These are phyloP conservation scores for Epinotia ramella DNA, from an alignment of 2,888 invertebrate genomes.

Conservation along the genomic window DNA sequence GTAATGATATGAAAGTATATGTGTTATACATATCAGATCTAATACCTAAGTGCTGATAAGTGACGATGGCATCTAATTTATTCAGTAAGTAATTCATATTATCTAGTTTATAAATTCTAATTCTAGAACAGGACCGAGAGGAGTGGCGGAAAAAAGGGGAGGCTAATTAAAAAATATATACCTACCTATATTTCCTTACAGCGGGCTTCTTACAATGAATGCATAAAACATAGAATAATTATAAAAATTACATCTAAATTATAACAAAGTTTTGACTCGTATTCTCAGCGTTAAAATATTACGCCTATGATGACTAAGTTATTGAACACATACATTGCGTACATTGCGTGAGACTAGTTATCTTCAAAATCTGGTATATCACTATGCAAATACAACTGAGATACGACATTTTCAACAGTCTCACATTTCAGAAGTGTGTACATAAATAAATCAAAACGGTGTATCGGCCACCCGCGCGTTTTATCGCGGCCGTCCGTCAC, in stretches of 20 bases:
- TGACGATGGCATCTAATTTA: not conserved
- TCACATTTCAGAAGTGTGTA: not conserved
- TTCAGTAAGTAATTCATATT: too few relatives aligned
- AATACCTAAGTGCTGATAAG: not conserved
- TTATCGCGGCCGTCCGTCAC: constrained; percentile 72
- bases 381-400: not conserved
- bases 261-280: too few relatives aligned
- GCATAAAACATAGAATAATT: too few relatives aligned
- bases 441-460: constrained; percentile 32
- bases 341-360: not conserved
- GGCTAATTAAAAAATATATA: too few relatives aligned
- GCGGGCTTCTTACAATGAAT: too few relatives aligned
- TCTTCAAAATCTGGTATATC: not conserved
- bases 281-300: not conserved
- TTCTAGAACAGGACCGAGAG: too few relatives aligned
- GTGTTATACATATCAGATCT: not conserved
- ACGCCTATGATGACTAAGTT: too few relatives aligned
- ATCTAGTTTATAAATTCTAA: not conserved
- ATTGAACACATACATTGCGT: not conserved
- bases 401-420: not conserved
- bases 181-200: too few relatives aligned
- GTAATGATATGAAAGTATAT: not conserved
- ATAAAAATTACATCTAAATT: not conserved
- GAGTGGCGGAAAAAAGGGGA: too few relatives aligned
- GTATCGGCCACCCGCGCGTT: constrained; percentile 62